A percentile compares a stretch with the other conserved stretches of the same genome.
These are phyloP conservation scores for Ciconia nigra DNA, from an alignment of 2,797 vertebrate species.

Conservation along the genomic window DNA sequence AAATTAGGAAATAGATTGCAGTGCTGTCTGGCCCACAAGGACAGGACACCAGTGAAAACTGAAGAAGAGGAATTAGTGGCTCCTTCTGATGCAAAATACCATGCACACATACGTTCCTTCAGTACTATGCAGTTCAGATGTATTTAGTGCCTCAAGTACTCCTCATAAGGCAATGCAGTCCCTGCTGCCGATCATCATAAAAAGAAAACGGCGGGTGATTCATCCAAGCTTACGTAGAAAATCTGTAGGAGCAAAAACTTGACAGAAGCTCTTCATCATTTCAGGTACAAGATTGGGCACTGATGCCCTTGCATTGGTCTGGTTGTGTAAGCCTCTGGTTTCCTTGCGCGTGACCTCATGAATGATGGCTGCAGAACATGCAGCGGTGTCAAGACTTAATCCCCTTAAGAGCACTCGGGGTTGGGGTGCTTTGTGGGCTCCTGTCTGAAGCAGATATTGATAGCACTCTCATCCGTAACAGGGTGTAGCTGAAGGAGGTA, in stretches of 20 bases:
- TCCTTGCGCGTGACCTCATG: background rate
- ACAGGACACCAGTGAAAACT: background rate
- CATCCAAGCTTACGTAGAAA: background rate
- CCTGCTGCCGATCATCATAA: accelerated
- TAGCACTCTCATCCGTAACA: background rate
- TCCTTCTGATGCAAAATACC: background rate
- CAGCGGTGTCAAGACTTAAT: background rate
- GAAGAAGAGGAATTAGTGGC: background rate
- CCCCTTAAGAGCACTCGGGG: background rate
- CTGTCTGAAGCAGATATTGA: background rate
- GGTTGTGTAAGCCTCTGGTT: background rate
- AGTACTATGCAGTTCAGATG: background rate
- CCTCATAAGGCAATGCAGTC: background rate
- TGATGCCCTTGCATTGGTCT: background rate
- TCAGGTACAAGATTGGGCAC: too few relatives aligned
- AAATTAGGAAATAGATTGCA: background rate
- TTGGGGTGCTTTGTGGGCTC: background rate
- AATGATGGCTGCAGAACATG: background rate
- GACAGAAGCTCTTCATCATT: background rate
- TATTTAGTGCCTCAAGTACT: background rate
- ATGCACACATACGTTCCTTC: accelerated
- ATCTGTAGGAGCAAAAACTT: background rate
- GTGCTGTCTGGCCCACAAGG: background rate
- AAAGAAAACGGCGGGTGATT: background rate
- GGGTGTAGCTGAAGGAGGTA: background rate